phyloP scores from a whole-genome alignment of 2,888 invertebrate species.

The Drosophila meridionalis region DNA sequence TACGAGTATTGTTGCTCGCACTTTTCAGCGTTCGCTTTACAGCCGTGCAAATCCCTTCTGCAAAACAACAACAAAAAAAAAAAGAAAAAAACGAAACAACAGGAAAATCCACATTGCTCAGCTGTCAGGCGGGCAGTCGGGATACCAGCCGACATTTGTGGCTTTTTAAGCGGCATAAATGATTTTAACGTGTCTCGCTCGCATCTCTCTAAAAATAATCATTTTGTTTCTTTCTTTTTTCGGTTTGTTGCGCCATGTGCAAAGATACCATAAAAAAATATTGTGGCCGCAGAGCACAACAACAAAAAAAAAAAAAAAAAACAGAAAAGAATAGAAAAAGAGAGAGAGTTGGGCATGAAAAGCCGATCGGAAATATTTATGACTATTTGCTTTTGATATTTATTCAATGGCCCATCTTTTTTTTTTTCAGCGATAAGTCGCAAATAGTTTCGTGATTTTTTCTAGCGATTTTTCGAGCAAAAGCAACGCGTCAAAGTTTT shows the following conservation, averaged over 20 bases:
- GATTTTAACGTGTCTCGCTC: slow-evolving; percentile 59
- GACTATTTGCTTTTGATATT: slow-evolving; percentile 76
- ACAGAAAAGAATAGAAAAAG: slow-evolving; percentile 20
- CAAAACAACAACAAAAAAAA: slow-evolving; percentile 3
- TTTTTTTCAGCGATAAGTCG: slow-evolving; percentile 69
- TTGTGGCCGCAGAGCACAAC: slow-evolving; percentile 25
- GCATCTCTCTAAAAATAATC: slow-evolving; percentile 42
- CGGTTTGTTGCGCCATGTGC: slow-evolving; percentile 60
- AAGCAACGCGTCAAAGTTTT: slow-evolving; percentile 24
- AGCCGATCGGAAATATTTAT: slow-evolving; percentile 72
- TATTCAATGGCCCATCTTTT: slow-evolving; percentile 76
- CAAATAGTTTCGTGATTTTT: slow-evolving; percentile 61
- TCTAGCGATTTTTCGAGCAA: slow-evolving; percentile 15
- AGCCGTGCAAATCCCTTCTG: slow-evolving; percentile 66
- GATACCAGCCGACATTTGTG: slow-evolving; percentile 59
- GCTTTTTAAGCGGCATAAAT: slow-evolving; percentile 78
- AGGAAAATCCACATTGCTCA: slow-evolving; percentile 31
- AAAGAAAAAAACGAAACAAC: not conserved
- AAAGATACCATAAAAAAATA: slow-evolving; percentile 47
- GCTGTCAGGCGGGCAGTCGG: slow-evolving; percentile 32
- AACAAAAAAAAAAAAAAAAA: slow-evolving; percentile 33
- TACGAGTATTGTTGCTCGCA: slow-evolving; percentile 45
- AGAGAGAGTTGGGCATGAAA: slow-evolving; percentile 38
- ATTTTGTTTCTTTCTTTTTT: slow-evolving; percentile 20
- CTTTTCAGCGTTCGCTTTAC: slow-evolving; percentile 56